These are phyloP conservation scores for Zoanthus solanderi DNA, from an alignment of 92 coral and sea anemone genomes.

Conservation along the genomic window DNA sequence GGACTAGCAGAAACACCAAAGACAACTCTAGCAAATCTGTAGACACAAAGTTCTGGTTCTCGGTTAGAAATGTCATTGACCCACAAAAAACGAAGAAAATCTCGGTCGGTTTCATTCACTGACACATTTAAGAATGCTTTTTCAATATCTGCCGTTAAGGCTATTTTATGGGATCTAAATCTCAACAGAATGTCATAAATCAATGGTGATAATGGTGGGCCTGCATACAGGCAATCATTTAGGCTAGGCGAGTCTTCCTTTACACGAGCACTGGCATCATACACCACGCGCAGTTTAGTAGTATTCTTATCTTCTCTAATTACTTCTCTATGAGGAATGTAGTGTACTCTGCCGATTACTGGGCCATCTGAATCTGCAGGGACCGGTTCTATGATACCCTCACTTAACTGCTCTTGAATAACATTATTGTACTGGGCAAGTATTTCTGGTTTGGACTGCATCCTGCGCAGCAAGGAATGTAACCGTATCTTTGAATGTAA, in stretches of 20 bases:
- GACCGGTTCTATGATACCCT: neutral
- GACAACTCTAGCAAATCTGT: neutral
- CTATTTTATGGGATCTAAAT: neutral
- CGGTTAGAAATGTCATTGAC: neutral
- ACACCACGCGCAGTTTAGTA: constrained; percentile 8
- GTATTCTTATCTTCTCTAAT: neutral
- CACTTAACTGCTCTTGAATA: constrained; percentile 19
- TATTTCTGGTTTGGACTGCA: constrained; percentile 20
- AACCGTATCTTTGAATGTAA: neutral
- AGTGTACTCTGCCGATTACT: constrained; percentile 34
- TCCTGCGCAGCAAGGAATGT: neutral
- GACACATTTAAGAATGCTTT: constrained; percentile 18
- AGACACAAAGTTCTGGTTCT: constrained; percentile 12
- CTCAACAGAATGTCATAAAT: constrained; percentile 15
- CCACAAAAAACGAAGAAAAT: neutral
- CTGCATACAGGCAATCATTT: constrained; percentile 15
- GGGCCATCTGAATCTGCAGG: neutral
- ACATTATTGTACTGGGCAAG: constrained; percentile 35
- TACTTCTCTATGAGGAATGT: constrained; percentile 4
- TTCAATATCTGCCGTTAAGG: neutral
- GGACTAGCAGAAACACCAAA: constrained; percentile 30
- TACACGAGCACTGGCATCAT: constrained; percentile 9
- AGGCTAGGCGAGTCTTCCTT: neutral
- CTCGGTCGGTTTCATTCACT: neutral
- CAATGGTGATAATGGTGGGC: neutral